Conservation (phyloP, 2,113 vertebrate genomes). For the Sebastes fasciatus region DNA sequence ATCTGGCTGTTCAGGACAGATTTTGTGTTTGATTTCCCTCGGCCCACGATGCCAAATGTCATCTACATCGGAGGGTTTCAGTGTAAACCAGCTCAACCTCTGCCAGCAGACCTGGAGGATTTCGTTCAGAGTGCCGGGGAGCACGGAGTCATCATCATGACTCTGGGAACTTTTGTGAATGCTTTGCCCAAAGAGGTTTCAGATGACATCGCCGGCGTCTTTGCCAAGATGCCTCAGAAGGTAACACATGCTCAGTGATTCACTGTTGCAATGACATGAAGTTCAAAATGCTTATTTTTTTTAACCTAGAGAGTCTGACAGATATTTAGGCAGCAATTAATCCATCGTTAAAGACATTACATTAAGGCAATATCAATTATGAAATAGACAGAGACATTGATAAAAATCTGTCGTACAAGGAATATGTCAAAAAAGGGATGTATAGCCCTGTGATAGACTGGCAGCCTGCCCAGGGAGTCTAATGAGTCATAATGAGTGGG, state of each 20-base stretch:
- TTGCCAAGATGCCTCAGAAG: slow-evolving; percentile 81
- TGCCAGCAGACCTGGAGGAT: slow-evolving; percentile 74
- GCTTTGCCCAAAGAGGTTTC: slow-evolving; percentile 64
- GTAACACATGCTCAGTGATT: slow-evolving; percentile 30
- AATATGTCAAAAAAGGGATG: not conserved
- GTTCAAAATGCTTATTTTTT: not conserved
- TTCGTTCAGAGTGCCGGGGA: slow-evolving; percentile 80
- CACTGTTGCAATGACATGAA: not conserved
- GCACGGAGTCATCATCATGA: slow-evolving; percentile 79
- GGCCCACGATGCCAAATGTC: slow-evolving; percentile 81
- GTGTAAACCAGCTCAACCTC: slow-evolving; percentile 74
- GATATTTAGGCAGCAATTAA: not conserved
- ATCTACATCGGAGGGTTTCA: slow-evolving; percentile 81
- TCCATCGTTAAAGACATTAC: not conserved
- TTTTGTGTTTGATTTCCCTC: slow-evolving; percentile 83
- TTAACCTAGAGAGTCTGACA: not conserved
- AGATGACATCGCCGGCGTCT: slow-evolving; percentile 69
- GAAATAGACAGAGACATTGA: not conserved
- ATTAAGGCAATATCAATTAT: not conserved
- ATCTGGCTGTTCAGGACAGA: slow-evolving; percentile 83
- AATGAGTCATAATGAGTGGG: not conserved
- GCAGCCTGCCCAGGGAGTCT: not conserved
- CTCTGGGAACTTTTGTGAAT: slow-evolving; percentile 73
- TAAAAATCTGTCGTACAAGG: not conserved
- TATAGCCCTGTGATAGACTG: not conserved